Percentiles rank a stretch among this genome's conserved stretches.
Evolutionary conservation across 2,888 invertebrate species (phyloP).

Genomic region (Ectemnius continuus): DNA sequence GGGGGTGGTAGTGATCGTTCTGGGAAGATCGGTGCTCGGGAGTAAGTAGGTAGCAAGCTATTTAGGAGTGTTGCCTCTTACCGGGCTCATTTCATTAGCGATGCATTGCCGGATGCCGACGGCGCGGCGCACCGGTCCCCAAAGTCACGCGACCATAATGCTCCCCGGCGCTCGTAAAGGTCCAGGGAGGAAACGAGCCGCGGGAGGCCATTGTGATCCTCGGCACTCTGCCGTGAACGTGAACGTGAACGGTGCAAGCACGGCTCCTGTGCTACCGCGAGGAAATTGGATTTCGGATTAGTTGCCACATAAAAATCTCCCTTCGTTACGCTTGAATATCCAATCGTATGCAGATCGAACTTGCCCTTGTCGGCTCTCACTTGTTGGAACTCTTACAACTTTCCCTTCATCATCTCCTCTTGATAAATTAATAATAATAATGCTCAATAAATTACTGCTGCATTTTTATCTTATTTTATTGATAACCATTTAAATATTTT

Average conservation of each 20-base stretch:
- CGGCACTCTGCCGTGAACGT: not conserved
- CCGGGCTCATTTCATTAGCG: slow-evolving; percentile 67
- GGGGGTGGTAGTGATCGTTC: slow-evolving; percentile 7
- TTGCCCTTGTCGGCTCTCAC: not conserved
- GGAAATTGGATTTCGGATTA: slow-evolving; percentile 55
- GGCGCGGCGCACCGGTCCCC: slow-evolving; percentile 51
- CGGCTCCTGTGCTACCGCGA: slow-evolving; percentile 23
- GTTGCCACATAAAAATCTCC: slow-evolving; percentile 11
- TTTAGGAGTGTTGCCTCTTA: slow-evolving; percentile 68
- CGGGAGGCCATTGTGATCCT: slow-evolving; percentile 37
- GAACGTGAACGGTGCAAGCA: too few relatives aligned
- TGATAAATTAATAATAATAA: too few relatives aligned
- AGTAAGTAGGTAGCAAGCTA: slow-evolving; percentile 67
- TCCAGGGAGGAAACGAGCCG: slow-evolving; percentile 41
- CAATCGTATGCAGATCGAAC: too few relatives aligned
- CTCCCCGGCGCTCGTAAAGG: slow-evolving; percentile 56
- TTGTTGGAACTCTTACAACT: not conserved
- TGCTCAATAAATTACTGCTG: too few relatives aligned
- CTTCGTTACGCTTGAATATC: not conserved
- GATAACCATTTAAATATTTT: too few relatives aligned
- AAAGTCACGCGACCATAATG: slow-evolving; percentile 68
- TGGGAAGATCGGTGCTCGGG: slow-evolving; percentile 23
- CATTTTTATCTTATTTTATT: too few relatives aligned
- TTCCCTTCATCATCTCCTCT: too few relatives aligned
- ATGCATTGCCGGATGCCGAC: slow-evolving; percentile 66